phyloP scores from a whole-genome alignment of 2,888 invertebrate species.

The Nipponacmea schrenckii region DNA sequence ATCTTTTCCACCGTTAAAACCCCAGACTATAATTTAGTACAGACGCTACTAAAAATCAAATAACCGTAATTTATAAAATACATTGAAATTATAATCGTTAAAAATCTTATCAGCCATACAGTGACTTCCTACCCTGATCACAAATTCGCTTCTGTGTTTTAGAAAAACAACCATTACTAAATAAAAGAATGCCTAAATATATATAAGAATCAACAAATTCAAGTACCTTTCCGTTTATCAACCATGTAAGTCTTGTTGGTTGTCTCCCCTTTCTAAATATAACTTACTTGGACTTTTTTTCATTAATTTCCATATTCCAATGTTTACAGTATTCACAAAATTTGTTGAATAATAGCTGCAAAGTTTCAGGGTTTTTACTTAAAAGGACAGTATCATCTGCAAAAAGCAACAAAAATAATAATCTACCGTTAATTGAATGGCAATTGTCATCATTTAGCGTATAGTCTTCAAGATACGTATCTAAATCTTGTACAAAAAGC shows the following conservation, averaged over 20 bases:
- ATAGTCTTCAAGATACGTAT: neutral
- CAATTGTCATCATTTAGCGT: too few species aligned
- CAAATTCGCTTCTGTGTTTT: too few species aligned
- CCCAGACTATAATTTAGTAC: slow-evolving; percentile 13
- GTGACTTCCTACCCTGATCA: slow-evolving; percentile 2
- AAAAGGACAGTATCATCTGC: slow-evolving; percentile 12
- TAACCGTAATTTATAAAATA: neutral
- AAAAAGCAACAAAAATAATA: neutral
- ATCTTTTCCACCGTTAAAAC: neutral
- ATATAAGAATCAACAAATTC: too few species aligned
- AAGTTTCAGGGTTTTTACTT: neutral
- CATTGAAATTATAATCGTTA: neutral
- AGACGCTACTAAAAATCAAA: neutral
- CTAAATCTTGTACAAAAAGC: too few species aligned
- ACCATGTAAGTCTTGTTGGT: too few species aligned
- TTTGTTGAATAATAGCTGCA: slow-evolving; percentile 10
- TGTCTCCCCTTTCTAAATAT: too few species aligned
- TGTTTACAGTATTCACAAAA: slow-evolving; percentile 3
- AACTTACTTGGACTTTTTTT: too few species aligned
- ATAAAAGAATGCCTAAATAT: too few species aligned
- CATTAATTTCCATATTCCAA: too few species aligned
- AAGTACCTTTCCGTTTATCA: too few species aligned
- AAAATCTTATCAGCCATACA: neutral
- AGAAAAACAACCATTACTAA: too few species aligned
- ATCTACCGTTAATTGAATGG: too few species aligned